phyloP scores from a whole-genome alignment of 2,888 invertebrate genomes.

The Andrena flavipes region DNA sequence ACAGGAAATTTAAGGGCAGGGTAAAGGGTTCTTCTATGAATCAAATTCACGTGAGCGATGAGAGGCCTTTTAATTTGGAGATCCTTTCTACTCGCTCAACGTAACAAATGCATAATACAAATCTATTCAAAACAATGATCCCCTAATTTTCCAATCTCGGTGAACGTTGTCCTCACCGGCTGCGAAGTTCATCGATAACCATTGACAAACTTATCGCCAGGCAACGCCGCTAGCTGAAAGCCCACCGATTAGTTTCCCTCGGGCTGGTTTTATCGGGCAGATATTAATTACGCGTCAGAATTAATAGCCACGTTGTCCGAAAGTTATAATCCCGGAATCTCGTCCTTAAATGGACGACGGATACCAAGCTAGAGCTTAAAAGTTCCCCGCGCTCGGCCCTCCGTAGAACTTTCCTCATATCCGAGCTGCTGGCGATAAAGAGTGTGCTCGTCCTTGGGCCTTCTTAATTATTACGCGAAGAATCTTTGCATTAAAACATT shows the following conservation, averaged over 20 bases:
- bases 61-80: too few species aligned
- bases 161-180: neutral
- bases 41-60: too few species aligned
- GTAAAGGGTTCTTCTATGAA: too few species aligned
- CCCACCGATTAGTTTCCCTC: conserved; percentile 40
- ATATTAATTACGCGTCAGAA: conserved; percentile 62
- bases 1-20: too few species aligned
- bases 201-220: conserved; percentile 35
- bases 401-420: conserved; percentile 64
- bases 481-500: conserved; percentile 42
- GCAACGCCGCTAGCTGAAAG: neutral
- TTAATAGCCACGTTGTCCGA: conserved; percentile 50
- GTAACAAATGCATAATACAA: neutral
- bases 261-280: conserved; percentile 47
- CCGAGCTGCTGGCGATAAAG: conserved; percentile 42
- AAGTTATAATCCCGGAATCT: conserved; percentile 67
- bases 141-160: neutral
- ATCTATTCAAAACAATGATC: neutral
- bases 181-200: conserved; percentile 9
- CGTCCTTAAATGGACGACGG: conserved; percentile 43
- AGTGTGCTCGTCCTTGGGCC: conserved; percentile 10
- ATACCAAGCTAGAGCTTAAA: conserved; percentile 54
- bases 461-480: conserved; percentile 51
- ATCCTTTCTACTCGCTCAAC: too few species aligned
- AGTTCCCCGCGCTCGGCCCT: conserved; percentile 48